These are phyloP conservation scores for Clytia hemisphaerica DNA, from an alignment of 30 jellyfish, hydroid and myxozoan genomes.

Conservation along the genomic window DNA sequence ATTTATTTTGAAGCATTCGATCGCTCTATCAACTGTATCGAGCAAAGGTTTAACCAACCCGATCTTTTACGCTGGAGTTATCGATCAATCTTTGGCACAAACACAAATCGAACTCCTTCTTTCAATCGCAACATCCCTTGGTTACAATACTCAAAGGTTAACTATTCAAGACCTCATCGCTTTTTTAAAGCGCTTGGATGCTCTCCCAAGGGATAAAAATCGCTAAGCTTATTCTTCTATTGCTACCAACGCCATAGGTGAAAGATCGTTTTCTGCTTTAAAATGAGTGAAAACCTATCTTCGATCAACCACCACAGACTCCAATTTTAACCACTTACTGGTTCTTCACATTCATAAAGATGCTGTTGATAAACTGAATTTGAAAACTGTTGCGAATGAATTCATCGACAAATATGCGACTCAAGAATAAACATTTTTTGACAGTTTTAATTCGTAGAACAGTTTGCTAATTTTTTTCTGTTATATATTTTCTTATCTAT, in stretches of 20 bases:
- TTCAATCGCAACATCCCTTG: not conserved
- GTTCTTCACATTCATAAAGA: too few relatives aligned
- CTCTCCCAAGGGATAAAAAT: constrained; percentile 35
- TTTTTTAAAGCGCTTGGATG: constrained; percentile 14
- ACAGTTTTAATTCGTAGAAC: too few relatives aligned
- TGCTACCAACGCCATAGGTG: constrained; percentile 21
- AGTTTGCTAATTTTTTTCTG: too few relatives aligned
- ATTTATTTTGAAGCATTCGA: constrained; percentile 40
- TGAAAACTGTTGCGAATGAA: too few relatives aligned
- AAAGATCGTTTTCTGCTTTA: constrained; percentile 20
- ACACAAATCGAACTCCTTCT: constrained; percentile 12
- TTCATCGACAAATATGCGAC: too few relatives aligned
- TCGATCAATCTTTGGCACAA: constrained; percentile 11
- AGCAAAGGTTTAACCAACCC: constrained; percentile 36
- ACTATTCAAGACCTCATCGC: constrained; percentile 18
- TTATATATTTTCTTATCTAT: too few relatives aligned
- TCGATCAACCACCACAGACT: constrained; percentile 19
- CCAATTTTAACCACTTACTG: too few relatives aligned
- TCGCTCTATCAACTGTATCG: constrained; percentile 25
- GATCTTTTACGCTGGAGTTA: constrained; percentile 46
- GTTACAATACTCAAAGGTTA: not conserved
- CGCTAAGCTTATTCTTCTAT: constrained; percentile 18
- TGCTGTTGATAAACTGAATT: too few relatives aligned
- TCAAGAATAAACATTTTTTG: too few relatives aligned
- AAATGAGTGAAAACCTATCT: constrained; percentile 21